phyloP scores from a whole-genome alignment of 92 coral and sea anemone genomes.

The Galaxea fascicularis region DNA sequence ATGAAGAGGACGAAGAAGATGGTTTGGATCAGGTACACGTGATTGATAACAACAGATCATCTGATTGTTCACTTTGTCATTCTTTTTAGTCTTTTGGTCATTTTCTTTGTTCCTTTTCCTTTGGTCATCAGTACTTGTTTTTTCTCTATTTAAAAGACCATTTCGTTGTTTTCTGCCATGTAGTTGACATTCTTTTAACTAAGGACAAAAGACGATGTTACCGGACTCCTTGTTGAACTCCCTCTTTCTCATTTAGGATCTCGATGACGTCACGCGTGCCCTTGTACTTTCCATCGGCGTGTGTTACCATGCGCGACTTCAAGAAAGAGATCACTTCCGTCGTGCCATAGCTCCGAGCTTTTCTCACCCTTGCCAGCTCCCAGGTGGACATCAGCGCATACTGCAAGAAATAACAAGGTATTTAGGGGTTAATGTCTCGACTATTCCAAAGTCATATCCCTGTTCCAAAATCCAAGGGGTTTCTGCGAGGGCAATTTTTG shows the following conservation, averaged over 20 bases:
- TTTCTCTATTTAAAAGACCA: no score
- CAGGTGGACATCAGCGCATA: constrained; percentile 75
- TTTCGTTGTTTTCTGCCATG: no score
- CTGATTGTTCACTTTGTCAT: no score
- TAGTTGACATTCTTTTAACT: no score
- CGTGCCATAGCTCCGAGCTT: constrained; percentile 61
- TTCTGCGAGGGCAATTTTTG: no score
- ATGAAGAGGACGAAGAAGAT: constrained; percentile 35
- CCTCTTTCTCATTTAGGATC: constrained; percentile 33
- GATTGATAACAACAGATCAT: not conserved
- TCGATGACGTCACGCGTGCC: constrained; percentile 74
- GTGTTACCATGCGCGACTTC: constrained; percentile 86
- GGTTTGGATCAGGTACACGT: constrained; percentile 30
- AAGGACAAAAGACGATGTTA: no score
- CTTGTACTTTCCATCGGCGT: constrained; percentile 87
- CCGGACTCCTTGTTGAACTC: no score
- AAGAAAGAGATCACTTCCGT: constrained; percentile 67
- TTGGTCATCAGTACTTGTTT: no score
- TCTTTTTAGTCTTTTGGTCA: no score
- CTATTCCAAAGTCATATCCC: not conserved
- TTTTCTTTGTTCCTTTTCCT: no score
- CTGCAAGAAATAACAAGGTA: constrained; percentile 73
- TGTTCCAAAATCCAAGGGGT: no score
- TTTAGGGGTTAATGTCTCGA: not conserved
- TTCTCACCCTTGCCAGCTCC: constrained; percentile 53